phyloP scores from a whole-genome alignment of 2,797 vertebrate species.

The Bufotes viridis region DNA sequence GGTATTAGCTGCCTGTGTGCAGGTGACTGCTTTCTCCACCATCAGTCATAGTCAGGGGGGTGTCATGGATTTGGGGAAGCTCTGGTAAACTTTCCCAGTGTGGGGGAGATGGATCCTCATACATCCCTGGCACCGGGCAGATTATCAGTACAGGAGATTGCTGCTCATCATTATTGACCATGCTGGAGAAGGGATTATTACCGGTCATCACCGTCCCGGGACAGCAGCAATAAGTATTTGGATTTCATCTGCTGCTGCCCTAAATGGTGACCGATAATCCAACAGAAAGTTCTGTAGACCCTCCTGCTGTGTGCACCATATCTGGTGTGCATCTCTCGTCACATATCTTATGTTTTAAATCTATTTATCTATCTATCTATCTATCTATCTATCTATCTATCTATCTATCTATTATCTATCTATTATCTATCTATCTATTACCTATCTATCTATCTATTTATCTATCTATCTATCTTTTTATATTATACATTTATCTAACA shows the following conservation, averaged over 20 bases:
- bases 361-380: slow-evolving; percentile 14
- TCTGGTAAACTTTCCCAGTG: not conserved
- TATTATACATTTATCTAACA: not conserved
- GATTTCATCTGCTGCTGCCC: slow-evolving; percentile 77
- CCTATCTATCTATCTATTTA: not conserved
- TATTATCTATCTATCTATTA: not conserved
- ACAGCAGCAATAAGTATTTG: slow-evolving; percentile 78
- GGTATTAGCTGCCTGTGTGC: not conserved
- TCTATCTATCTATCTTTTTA: not conserved
- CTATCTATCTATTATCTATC: not conserved
- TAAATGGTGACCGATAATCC: slow-evolving; percentile 4
- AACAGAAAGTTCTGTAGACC: not conserved
- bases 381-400: slow-evolving; percentile 39
- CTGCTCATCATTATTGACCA: slow-evolving; percentile 52
- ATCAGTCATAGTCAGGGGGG: not conserved
- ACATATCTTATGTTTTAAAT: not conserved
- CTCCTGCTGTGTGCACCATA: not conserved
- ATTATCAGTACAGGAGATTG: slow-evolving; percentile 1
- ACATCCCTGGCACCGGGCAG: not conserved
- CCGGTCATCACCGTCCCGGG: slow-evolving; percentile 65
- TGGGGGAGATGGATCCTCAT: slow-evolving; percentile 10
- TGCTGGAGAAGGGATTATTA: slow-evolving; percentile 53
- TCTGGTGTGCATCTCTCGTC: not conserved
- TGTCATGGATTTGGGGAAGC: not conserved
- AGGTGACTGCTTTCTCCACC: not conserved